These are phyloP conservation scores for Salpingus planirostris DNA, from an alignment of 2,888 invertebrate genomes.

Conservation along the genomic window DNA sequence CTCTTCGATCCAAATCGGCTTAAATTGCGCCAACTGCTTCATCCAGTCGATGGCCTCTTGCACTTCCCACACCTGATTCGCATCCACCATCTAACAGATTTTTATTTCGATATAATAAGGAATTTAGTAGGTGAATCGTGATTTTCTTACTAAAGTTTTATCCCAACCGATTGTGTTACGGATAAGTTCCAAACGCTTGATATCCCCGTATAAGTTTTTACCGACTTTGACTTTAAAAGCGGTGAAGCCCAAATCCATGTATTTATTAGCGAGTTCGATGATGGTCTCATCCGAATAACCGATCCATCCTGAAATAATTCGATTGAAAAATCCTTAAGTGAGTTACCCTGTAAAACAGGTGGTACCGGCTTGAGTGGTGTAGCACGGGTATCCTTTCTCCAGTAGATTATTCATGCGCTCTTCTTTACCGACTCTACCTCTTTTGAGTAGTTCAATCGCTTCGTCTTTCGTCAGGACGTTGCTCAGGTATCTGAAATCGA, in stretches of 20 bases:
- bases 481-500: slow-evolving; percentile 78
- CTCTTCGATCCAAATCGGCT: slow-evolving; percentile 85
- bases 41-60: slow-evolving; percentile 80
- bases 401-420: slow-evolving; percentile 55
- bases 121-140: neutral
- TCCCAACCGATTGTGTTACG: slow-evolving; percentile 69
- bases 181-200: slow-evolving; percentile 60
- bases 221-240: slow-evolving; percentile 92
- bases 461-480: slow-evolving; percentile 78
- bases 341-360: too few species aligned
- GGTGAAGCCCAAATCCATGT: slow-evolving; percentile 64
- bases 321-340: too few species aligned
- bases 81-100: slow-evolving; percentile 69
- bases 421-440: slow-evolving; percentile 49
- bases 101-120: neutral
- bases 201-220: slow-evolving; percentile 65
- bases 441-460: slow-evolving; percentile 60
- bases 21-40: slow-evolving; percentile 62
- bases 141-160: slow-evolving; percentile 53
- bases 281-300: slow-evolving; percentile 76
- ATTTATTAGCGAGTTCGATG: slow-evolving; percentile 58
- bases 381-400: slow-evolving; percentile 70
- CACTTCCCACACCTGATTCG: slow-evolving; percentile 85
- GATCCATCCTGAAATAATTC: too few species aligned
- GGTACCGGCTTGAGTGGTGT: slow-evolving; percentile 83